A percentile compares a stretch with the other conserved stretches of the same genome.
Conservation (phyloP, 2,113 vertebrate species). For the Urocitellus parryii region DNA sequence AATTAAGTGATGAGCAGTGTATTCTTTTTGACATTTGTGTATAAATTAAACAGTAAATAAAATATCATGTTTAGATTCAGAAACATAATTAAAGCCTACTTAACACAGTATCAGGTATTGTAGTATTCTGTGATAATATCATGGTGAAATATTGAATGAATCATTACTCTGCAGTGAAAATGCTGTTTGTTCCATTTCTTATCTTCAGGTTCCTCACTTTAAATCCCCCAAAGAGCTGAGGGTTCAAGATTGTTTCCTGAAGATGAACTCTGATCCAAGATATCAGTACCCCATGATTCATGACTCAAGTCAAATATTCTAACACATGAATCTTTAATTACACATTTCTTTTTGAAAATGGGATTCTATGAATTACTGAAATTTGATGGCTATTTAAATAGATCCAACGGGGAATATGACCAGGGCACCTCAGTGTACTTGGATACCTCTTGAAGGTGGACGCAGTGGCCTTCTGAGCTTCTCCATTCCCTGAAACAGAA, state of each 20-base stretch:
- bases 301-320: neutral
- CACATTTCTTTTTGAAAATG: neutral
- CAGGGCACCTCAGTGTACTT: no score
- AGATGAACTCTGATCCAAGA: neutral
- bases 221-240: neutral
- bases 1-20: slow-evolving; percentile 48
- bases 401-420: neutral
- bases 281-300: neutral
- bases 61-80: neutral
- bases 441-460: neutral
- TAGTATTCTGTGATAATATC: neutral
- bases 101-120: neutral
- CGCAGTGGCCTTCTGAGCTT: neutral
- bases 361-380: neutral
- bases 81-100: neutral
- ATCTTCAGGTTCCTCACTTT: neutral
- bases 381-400: neutral
- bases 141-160: neutral
- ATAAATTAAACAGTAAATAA: neutral
- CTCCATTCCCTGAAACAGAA: neutral
- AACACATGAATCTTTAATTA: neutral
- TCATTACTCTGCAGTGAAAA: neutral
- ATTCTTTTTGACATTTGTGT: neutral
- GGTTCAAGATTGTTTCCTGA: neutral
- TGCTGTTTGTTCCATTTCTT: neutral